These are phyloP conservation scores for Taxidea taxus DNA, from an alignment of 2,113 vertebrate genomes.

Conservation along the genomic window DNA sequence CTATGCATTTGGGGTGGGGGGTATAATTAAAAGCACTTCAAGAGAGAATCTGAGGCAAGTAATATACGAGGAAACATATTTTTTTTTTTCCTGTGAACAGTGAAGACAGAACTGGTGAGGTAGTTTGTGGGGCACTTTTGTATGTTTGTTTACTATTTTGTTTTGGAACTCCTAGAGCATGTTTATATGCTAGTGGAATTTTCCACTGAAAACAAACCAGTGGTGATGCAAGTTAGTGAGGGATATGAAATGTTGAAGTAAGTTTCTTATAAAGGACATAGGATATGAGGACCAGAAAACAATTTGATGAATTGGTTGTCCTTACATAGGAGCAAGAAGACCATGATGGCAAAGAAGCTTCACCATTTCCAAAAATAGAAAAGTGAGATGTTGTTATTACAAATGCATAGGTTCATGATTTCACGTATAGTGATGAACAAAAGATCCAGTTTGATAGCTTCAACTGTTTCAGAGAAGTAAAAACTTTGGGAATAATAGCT, in stretches of 20 bases:
- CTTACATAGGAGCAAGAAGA: background rate
- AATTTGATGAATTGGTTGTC: background rate
- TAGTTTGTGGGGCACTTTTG: background rate
- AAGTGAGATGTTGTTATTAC: background rate
- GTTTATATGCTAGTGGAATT: background rate
- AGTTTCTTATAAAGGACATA: background rate
- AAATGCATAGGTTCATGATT: background rate
- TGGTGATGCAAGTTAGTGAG: background rate
- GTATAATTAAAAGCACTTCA: background rate
- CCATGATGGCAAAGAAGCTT: background rate
- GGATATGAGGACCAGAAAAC: background rate
- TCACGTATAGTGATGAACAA: background rate
- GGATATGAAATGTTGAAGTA: background rate
- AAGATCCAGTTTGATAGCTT: background rate
- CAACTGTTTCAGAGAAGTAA: background rate
- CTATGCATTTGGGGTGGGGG: fast-evolving
- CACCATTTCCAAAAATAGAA: background rate
- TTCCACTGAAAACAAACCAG: background rate
- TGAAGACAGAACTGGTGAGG: background rate
- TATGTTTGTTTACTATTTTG: background rate
- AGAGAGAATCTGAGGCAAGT: background rate
- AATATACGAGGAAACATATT: background rate
- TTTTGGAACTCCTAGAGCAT: background rate
- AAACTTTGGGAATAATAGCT: background rate
- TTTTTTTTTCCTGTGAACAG: background rate